Conservation (phyloP, 1,140 invertebrate species). For the Antheraea mylitta region DNA sequence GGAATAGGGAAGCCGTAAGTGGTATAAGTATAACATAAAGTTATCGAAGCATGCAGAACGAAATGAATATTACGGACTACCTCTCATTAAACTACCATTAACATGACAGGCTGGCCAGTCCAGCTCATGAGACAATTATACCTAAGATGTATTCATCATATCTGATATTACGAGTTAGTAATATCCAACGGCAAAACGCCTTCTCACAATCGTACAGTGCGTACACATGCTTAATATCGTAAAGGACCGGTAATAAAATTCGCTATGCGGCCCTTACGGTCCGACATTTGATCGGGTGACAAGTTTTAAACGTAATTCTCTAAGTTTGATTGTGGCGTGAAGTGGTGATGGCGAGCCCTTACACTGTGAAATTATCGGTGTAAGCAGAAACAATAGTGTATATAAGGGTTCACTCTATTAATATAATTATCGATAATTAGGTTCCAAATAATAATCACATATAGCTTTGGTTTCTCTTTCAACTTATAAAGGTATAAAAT, state of each 20-base stretch:
- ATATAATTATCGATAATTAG: background rate
- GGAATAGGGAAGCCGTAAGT: too few species aligned
- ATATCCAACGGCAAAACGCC: background rate
- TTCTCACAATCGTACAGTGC: background rate
- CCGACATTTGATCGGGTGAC: slow-evolving; percentile 39
- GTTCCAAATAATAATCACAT: background rate
- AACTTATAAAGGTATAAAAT: too few species aligned
- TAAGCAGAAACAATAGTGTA: background rate
- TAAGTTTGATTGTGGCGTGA: background rate
- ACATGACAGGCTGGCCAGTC: too few species aligned
- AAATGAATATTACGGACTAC: too few species aligned
- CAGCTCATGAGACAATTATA: too few species aligned
- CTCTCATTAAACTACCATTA: too few species aligned
- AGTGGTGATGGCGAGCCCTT: background rate
- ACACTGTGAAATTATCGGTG: background rate
- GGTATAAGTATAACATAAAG: too few species aligned
- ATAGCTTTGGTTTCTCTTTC: too few species aligned
- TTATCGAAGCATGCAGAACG: too few species aligned
- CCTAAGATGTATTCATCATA: too few species aligned
- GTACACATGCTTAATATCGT: slow-evolving; percentile 36
- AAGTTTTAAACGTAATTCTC: slow-evolving; percentile 22
- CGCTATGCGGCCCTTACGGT: slow-evolving; percentile 27
- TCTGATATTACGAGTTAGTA: too few species aligned
- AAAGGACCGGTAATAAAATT: slow-evolving; percentile 48
- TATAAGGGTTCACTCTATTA: background rate